Percentiles rank a stretch among this genome's conserved stretches.
These are phyloP conservation scores for Synanthedon vespiformis DNA, from an alignment of 2,888 invertebrate genomes.

Conservation along the genomic window DNA sequence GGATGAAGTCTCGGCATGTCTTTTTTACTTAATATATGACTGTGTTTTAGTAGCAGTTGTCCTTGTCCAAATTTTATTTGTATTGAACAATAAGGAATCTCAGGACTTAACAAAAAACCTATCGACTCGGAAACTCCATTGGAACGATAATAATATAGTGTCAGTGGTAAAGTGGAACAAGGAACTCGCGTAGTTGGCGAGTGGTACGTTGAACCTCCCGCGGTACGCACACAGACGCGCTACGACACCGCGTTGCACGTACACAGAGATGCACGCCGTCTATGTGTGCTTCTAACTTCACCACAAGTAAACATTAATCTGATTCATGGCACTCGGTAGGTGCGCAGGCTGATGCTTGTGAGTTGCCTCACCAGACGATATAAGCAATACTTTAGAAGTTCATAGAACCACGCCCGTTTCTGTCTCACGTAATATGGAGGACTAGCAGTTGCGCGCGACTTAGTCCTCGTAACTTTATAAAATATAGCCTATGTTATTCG, in stretches of 20 bases:
- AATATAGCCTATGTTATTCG: too few species aligned
- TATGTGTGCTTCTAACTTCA: slow-evolving; percentile 22
- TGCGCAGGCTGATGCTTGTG: neutral
- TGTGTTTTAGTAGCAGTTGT: too few species aligned
- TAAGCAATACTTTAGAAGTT: neutral
- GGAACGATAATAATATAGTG: slow-evolving; percentile 66
- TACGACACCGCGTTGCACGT: slow-evolving; percentile 4
- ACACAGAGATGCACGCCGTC: slow-evolving; percentile 10
- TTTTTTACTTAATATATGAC: too few species aligned
- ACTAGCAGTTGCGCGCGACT: too few species aligned
- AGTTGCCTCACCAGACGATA: neutral
- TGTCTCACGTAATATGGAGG: too few species aligned
- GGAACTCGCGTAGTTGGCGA: slow-evolving; percentile 66
- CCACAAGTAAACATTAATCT: slow-evolving; percentile 31
- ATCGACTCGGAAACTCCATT: slow-evolving; percentile 50
- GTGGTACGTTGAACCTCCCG: slow-evolving; percentile 64
- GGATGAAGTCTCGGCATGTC: too few species aligned
- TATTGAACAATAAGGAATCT: neutral
- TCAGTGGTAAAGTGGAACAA: slow-evolving; percentile 69
- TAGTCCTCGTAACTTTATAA: too few species aligned
- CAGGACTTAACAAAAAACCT: slow-evolving; percentile 15
- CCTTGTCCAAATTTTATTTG: too few species aligned
- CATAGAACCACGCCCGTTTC: neutral
- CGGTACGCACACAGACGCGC: slow-evolving; percentile 9
- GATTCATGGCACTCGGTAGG: slow-evolving; percentile 38